Evolutionary conservation across 2,113 vertebrate genomes (phyloP), one percentile per base, ranked within the genome.

Genomic region (Blennius ocellaris): DNA sequence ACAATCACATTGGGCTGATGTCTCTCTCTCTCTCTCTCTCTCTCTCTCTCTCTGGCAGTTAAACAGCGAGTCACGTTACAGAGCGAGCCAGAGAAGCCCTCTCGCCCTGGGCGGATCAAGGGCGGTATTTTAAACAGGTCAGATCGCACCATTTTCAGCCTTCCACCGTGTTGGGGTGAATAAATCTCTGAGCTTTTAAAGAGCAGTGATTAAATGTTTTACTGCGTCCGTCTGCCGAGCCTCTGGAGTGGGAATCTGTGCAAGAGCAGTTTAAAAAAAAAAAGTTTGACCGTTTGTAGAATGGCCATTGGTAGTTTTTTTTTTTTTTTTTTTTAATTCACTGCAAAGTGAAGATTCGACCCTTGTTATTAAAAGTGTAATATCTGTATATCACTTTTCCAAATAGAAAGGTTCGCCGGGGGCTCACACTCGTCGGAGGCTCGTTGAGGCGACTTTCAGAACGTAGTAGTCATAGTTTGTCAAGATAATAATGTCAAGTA

Each of bases 161-260:
- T 59, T 80, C 37, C 60, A 54, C 74, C 39, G 73, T 51, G 67
- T 2, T 2, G 17, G 68, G 79, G 69, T 65, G 78, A 84, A 84
- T 88, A 88, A 88, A 91, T 90, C 81, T 84, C 21, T 7, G 60
- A 68, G 75, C 66, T 87, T 88, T 85, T 87, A 87, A 88, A 86
- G 75, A 87, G 79, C 15, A 6, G 81, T 64, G 65, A 87, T 92
- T 82, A 90, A 83, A 90, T 76, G 79, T 86, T 91, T 85, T 85
- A 82, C 67, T 73, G 73, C 68, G 36, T 80, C 78, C 40, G 66
- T 80, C 82, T 88, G 77, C 71, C 43, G 1, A 49, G 57, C 51
- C 61, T 83, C 76, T 48, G 16, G 65, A 80, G 59, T 36, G 60
- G 54, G 47, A 56, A 67, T 45, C 15, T 43, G 70, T 82, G 55